Conservation (phyloP, 2,797 vertebrate genomes). For the Meriones psammophilus region DNA sequence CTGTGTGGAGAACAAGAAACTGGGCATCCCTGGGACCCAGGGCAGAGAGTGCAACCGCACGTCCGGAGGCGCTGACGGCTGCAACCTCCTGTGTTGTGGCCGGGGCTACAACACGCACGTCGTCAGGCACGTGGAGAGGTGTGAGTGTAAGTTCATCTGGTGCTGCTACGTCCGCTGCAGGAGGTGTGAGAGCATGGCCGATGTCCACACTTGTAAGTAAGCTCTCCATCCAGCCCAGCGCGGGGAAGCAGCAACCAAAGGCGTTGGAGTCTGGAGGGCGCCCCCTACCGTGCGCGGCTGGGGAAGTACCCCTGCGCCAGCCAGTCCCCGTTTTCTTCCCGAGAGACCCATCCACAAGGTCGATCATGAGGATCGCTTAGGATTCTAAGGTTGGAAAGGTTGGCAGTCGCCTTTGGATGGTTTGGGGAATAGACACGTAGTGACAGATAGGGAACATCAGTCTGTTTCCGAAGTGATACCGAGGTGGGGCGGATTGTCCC, state of each 20-base stretch:
- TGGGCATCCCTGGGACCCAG: slow-evolving; percentile 94
- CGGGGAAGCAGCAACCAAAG: background rate
- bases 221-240: background rate
- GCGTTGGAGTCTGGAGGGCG: background rate
- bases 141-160: slow-evolving; percentile 98
- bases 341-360: background rate
- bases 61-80: slow-evolving; percentile 92
- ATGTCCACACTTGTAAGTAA: slow-evolving; percentile 98
- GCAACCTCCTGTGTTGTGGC: slow-evolving; percentile 97
- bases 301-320: background rate
- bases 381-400: slow-evolving; percentile 12
- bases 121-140: slow-evolving; percentile 94
- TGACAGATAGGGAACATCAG: background rate
- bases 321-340: background rate
- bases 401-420: slow-evolving; percentile 23
- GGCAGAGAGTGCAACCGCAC: slow-evolving; percentile 96
- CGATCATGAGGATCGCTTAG: background rate
- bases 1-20: slow-evolving; percentile 93
- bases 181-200: slow-evolving; percentile 97
- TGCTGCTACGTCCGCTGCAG: slow-evolving; percentile 98
- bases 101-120: slow-evolving; percentile 98
- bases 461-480: background rate
- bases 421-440: background rate
- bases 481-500: background rate
- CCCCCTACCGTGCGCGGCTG: background rate